phyloP scores from a whole-genome alignment of 1,140 invertebrate species.

The Polyergus mexicanus region DNA sequence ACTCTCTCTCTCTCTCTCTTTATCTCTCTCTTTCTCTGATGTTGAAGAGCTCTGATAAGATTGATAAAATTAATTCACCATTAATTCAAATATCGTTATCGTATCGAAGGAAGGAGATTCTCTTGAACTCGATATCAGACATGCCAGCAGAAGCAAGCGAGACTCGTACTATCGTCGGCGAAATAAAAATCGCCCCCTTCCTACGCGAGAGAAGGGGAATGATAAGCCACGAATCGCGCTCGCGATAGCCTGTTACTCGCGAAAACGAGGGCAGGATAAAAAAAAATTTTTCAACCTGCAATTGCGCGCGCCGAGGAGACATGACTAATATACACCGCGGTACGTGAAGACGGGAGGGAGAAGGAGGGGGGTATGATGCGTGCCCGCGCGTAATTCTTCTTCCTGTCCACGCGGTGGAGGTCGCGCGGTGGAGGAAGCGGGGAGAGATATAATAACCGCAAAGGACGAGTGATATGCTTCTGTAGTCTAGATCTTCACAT shows the following conservation, averaged over 20 bases:
- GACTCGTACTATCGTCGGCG: not conserved
- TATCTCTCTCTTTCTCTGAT: no score
- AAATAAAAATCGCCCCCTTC: conserved; percentile 29
- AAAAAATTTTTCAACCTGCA: conserved; percentile 35
- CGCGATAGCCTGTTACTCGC: conserved; percentile 40
- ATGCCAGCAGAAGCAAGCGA: no score
- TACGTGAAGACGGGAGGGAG: conserved; percentile 5
- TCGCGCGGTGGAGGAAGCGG: not conserved
- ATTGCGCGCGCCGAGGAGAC: conserved; percentile 17
- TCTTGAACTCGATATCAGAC: not conserved
- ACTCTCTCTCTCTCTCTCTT: not conserved
- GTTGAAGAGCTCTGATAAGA: not conserved
- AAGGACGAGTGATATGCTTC: conserved; percentile 32
- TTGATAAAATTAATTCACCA: conserved; percentile 28
- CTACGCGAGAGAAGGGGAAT: no score
- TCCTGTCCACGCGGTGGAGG: conserved; percentile 7
- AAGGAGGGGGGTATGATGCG: conserved; percentile 18
- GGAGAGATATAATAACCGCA: conserved; percentile 29
- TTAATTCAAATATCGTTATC: no score
- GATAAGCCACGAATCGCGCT: conserved; percentile 39
- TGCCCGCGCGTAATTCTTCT: conserved; percentile 63
- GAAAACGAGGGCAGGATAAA: conserved; percentile 32
- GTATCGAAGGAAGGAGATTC: not conserved
- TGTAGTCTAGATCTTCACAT: not conserved
- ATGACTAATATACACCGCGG: conserved; percentile 45